Percentiles rank a stretch among this genome's conserved stretches.
These are phyloP conservation scores for Camponotus vicinus DNA, from an alignment of 1,140 invertebrate genomes.

Conservation along the genomic window DNA sequence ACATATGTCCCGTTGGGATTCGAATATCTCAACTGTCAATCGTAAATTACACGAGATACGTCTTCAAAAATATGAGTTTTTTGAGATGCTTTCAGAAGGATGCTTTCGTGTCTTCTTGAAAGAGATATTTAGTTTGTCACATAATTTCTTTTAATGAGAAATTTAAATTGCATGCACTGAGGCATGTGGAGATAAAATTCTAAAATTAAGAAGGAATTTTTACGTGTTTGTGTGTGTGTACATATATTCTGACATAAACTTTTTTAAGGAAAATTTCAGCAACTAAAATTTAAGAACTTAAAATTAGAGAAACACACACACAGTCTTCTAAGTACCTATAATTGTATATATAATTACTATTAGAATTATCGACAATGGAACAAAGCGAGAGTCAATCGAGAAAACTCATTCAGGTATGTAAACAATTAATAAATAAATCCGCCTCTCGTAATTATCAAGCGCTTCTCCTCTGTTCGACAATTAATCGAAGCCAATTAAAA, in stretches of 20 bases:
- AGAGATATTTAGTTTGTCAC: background rate
- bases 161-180: background rate
- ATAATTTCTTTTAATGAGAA: background rate
- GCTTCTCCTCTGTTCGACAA: slow-evolving; percentile 7
- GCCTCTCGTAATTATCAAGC: slow-evolving; percentile 36
- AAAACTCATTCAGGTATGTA: slow-evolving; percentile 37
- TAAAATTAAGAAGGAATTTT: background rate
- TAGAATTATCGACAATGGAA: slow-evolving; percentile 34
- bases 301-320: background rate
- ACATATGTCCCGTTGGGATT: slow-evolving; percentile 33
- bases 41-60: slow-evolving; percentile 39
- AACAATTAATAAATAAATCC: slow-evolving; percentile 57
- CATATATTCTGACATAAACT: background rate
- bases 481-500: slow-evolving; percentile 57
- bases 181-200: background rate
- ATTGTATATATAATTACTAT: background rate
- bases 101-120: background rate
- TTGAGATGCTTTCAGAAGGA: background rate
- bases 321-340: background rate
- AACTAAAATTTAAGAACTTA: background rate
- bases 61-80: slow-evolving; percentile 37
- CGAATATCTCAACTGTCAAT: slow-evolving; percentile 42
- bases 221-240: background rate
- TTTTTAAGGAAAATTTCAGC: background rate
- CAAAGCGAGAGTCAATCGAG: slow-evolving; percentile 21